Evolutionary conservation across 2,797 vertebrate species (phyloP), one percentile per base, ranked within the genome.

Genomic region (Agapornis canus): DNA sequence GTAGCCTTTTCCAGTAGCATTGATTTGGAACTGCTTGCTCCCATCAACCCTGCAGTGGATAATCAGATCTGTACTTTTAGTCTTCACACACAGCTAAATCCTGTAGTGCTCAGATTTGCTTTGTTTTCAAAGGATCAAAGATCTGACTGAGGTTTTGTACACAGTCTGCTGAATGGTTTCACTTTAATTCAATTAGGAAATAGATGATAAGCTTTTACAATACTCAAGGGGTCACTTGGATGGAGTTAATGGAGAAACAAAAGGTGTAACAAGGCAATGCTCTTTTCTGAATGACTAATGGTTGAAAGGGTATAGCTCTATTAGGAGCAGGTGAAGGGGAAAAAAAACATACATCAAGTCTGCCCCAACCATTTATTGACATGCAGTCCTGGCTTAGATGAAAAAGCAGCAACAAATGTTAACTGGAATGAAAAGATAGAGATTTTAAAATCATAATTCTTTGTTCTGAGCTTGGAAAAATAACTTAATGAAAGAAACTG

Each of bases 171-270:
- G 39, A 56, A 57, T 86, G 72, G 59, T 63, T 76, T 86, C 80
- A 26, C 76, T 89, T 54, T 92, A 64, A 92, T 88, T 94, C 90
- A 71, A 49, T 95, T 76, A 94, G 72, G 29, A 79, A 82, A 71
- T 35, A 92, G 90, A 71, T 61, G 51, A 73, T 88, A 76, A 90
- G 83, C 94, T 92, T 82, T 92, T 89, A 88, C 84, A 90, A 20
- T 63, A 42, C 72, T 89, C 76, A 19, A n/a, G 80, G 72, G 69
- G 29, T 71, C 86, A 45, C 32, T 71, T 60, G 77, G 54, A 35
- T 29, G 52, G 40, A 86, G 76, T 32, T 91, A 60, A 91, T 68
- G 90, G 48, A 80, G 90, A 78, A 88, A 88, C 80, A 86, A 64
- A 82, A 90, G 59, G 51, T 64, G 57, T 35, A 92, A 26, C 2